Evolutionary conservation across 2,888 invertebrate species (phyloP).

Genomic region (Tridacna crocea): DNA sequence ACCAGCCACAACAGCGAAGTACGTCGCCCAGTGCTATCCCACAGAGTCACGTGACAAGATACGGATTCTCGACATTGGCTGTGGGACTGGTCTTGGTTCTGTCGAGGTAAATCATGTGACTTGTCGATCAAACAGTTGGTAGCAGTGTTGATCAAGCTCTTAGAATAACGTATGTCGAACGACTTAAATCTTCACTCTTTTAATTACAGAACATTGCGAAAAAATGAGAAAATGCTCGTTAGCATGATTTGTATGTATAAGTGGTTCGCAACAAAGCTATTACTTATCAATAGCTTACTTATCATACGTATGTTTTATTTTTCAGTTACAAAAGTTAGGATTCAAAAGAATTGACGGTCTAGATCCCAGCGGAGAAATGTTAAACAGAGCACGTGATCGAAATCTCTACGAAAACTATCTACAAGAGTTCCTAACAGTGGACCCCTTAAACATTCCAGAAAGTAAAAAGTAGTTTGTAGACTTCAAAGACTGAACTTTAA

Average conservation of each 20-base stretch:
- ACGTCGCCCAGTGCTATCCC: background rate
- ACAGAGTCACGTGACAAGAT: background rate
- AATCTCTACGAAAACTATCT: slow-evolving; percentile 5
- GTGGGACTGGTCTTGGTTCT: slow-evolving; percentile 7
- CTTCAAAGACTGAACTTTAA: no score
- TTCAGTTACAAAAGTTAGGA: slow-evolving; percentile 7
- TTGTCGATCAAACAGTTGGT: no score
- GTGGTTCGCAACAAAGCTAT: no score
- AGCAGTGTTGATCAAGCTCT: no score
- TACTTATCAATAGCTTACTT: no score
- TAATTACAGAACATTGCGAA: background rate
- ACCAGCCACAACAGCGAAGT: slow-evolving; percentile 4
- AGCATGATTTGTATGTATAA: no score
- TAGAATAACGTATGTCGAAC: background rate
- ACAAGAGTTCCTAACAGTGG: slow-evolving; percentile 8
- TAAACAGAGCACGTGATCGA: background rate
- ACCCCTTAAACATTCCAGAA: slow-evolving; percentile 18
- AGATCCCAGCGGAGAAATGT: slow-evolving; percentile 21
- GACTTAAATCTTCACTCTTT: background rate
- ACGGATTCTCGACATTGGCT: slow-evolving; percentile 7
- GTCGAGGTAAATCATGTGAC: background rate
- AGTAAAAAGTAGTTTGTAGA: background rate
- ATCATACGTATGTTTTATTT: no score
- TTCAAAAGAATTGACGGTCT: slow-evolving; percentile 19
- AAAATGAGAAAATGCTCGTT: no score